Evolutionary conservation across 2,113 vertebrate species (phyloP), one percentile per base, ranked within the genome.

Genomic region (Hiodon alosoides): DNA sequence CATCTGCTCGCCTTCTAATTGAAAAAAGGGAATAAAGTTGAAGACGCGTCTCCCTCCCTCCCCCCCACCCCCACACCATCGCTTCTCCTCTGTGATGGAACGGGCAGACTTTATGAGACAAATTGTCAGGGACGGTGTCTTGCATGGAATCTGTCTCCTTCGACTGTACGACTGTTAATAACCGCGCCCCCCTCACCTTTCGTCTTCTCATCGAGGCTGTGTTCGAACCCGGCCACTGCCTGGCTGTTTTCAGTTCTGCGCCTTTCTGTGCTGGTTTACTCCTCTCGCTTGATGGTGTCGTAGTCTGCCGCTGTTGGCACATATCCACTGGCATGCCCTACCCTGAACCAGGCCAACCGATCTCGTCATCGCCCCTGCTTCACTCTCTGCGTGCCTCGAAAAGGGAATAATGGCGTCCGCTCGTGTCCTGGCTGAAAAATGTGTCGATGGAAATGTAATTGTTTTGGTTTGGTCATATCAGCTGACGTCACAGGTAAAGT

Each of bases 1-100:
- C 86, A 88, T 83, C 87, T 89, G 85, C 80, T 86, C 78, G 76
- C 78, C 79, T 76, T 7, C 79, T 84, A 83, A 86, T 86, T 82
- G 81, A 86, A 79, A 77, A 69, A 71, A 60, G 57, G 78, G 74
- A 77, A 76, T 72, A 68, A 48, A 71, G 78, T 69, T 79, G 80
- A 73, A 80, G 82, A 71, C 78, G 82, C 82, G 72, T 31, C 31
- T 31, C 31, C 31, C 31, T 31, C 31, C 2, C 31, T 31, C 31
- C 31, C 2, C 31, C 31, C 2, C 68, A 51, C 69, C 54, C 51
- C 52, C 51, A n/a, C n/a, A n/a, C 13, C 55, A 53, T 31, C 17
- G 79, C 81, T 81, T 71, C 76, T 10, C 46, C 14, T 46, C 72
- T 7, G 57, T 8, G 52, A 54, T 69, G 67, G 54, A 69, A 16